Percentiles rank a stretch among this genome's conserved stretches.
These are phyloP conservation scores for Lutjanus erythropterus DNA, from an alignment of 2,113 vertebrate genomes.

Conservation along the genomic window DNA sequence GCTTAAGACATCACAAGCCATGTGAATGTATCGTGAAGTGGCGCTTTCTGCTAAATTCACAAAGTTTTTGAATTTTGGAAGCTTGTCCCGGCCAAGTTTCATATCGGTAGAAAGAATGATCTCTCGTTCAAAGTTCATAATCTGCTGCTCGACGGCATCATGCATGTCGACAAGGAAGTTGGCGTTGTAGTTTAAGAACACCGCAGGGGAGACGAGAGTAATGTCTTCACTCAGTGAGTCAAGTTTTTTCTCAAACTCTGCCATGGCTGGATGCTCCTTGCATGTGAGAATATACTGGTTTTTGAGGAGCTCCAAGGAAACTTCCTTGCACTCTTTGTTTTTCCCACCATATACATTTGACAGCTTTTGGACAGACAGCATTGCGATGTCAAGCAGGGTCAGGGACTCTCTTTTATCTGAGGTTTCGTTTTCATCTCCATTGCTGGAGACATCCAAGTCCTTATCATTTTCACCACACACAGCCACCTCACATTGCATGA, in stretches of 20 bases:
- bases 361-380: constrained; percentile 82
- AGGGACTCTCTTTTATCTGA: constrained; percentile 42
- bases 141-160: constrained; percentile 77
- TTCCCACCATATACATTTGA: constrained; percentile 68
- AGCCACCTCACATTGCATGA: constrained; percentile 28
- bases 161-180: constrained; percentile 81
- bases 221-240: neutral
- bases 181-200: constrained; percentile 80
- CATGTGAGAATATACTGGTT: constrained; percentile 81
- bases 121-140: constrained; percentile 80
- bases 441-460: neutral
- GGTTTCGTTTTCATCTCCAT: constrained; percentile 18
- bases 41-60: constrained; percentile 82
- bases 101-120: constrained; percentile 68
- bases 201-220: constrained; percentile 67
- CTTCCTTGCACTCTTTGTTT: constrained; percentile 55
- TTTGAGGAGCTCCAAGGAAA: constrained; percentile 79
- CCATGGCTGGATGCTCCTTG: constrained; percentile 75
- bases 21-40: constrained; percentile 83
- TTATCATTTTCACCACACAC: constrained; percentile 13
- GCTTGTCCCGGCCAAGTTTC: constrained; percentile 82
- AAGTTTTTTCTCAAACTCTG: constrained; percentile 74
- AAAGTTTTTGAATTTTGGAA: constrained; percentile 78
- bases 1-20: constrained; percentile 80
- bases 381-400: constrained; percentile 82